Evolutionary conservation across 2,888 invertebrate genomes (phyloP).

Genomic region (Drosophila ustulata): DNA sequence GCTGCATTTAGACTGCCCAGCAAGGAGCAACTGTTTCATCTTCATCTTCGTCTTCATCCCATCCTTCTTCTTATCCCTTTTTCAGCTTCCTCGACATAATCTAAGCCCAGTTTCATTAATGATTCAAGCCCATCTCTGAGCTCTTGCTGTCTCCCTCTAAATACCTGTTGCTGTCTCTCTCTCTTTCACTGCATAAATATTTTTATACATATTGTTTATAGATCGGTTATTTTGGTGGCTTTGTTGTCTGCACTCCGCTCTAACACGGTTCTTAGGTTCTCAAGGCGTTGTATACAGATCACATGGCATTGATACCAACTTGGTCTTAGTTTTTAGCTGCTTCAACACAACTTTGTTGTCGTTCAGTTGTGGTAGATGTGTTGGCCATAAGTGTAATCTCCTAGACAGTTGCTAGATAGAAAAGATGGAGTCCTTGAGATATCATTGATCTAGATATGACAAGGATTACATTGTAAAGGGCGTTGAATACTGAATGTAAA

Average conservation of each 20-base stretch:
- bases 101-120: conserved; percentile 72
- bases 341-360: conserved; percentile 20
- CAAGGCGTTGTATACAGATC: conserved; percentile 11
- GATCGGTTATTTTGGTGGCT: conserved; percentile 50
- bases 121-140: conserved; percentile 70
- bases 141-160: not conserved
- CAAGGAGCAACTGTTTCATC: conserved; percentile 18
- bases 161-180: conserved; percentile 12
- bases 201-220: conserved; percentile 65
- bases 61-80: conserved; percentile 6
- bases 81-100: conserved; percentile 28
- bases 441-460: not conserved
- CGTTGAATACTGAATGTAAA: no score
- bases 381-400: conserved; percentile 14
- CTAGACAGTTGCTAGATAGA: not conserved
- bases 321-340: conserved; percentile 17
- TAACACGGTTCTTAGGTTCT: conserved; percentile 44
- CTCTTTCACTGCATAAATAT: conserved; percentile 50
- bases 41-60: not conserved
- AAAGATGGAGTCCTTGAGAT: not conserved
- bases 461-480: not conserved
- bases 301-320: conserved; percentile 14
- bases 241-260: conserved; percentile 41
- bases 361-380: not conserved
- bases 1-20: conserved; percentile 63